These are phyloP conservation scores for Scatophagus argus DNA, from an alignment of 2,113 vertebrate species.

Conservation along the genomic window DNA sequence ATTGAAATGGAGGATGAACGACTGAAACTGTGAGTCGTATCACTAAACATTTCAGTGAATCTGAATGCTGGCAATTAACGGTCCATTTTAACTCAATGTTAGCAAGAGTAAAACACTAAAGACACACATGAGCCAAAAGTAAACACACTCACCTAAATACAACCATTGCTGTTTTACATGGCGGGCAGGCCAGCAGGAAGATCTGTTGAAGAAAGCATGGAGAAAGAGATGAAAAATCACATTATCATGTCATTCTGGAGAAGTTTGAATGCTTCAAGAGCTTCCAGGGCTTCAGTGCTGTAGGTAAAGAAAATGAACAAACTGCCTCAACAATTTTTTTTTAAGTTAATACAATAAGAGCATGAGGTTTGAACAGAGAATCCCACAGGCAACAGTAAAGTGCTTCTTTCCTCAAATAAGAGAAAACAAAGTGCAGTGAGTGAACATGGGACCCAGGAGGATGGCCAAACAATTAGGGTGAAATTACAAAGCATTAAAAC, in stretches of 20 bases:
- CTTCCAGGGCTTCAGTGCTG: constrained; percentile 8
- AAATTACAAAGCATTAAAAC: constrained; percentile 20
- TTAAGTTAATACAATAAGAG: constrained; percentile 48
- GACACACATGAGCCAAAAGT: neutral
- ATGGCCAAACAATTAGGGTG: constrained; percentile 1
- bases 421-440: constrained; percentile 25
- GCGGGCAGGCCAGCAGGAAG: constrained; percentile 96
- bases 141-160: constrained; percentile 91
- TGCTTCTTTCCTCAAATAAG: constrained; percentile 6
- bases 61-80: neutral
- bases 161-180: constrained; percentile 89
- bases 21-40: neutral
- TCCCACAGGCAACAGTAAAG: constrained; percentile 6
- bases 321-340: constrained; percentile 30
- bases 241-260: constrained; percentile 21
- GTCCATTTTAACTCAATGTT: neutral
- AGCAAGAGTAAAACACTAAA: neutral
- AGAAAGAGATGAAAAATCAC: constrained; percentile 35
- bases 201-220: constrained; percentile 87
- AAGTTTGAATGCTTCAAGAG: constrained; percentile 26
- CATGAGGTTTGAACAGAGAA: constrained; percentile 16
- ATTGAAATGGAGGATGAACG: neutral
- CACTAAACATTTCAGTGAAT: neutral
- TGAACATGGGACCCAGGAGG: neutral
- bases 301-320: constrained; percentile 37